Percentiles rank a stretch among this genome's conserved stretches.
Conservation (phyloP, 2,888 invertebrate species). For the Synergus japonicus region DNA sequence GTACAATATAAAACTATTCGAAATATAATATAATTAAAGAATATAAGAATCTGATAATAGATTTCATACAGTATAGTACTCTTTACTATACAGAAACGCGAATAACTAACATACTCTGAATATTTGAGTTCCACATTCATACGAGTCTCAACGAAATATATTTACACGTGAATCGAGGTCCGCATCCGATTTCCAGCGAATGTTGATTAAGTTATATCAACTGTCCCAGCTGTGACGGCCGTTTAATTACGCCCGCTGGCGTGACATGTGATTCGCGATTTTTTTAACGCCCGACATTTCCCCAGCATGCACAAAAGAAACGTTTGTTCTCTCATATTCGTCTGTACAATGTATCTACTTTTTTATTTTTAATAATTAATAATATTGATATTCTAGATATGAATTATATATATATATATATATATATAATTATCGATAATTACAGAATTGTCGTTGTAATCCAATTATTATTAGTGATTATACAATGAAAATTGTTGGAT, state of each 20-base stretch:
- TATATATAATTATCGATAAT: too few species aligned
- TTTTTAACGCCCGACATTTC: constrained; percentile 7
- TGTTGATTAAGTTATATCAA: constrained; percentile 36
- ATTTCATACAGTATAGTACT: too few species aligned
- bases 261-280: neutral
- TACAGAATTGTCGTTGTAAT: too few species aligned
- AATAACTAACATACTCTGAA: neutral
- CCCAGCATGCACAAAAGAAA: neutral
- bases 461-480: too few species aligned
- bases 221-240: constrained; percentile 17
- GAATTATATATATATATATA: too few species aligned
- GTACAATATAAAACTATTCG: too few species aligned
- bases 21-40: too few species aligned
- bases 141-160: neutral
- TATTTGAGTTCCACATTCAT: neutral
- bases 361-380: too few species aligned
- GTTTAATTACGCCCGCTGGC: constrained; percentile 11
- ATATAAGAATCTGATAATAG: too few species aligned
- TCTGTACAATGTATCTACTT: neutral
- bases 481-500: neutral
- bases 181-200: neutral
- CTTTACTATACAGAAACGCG: too few species aligned
- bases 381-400: too few species aligned
- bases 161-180: neutral
- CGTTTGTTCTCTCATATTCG: neutral